Conservation (phyloP, 2,888 invertebrate species). For the Congeria kusceri region DNA sequence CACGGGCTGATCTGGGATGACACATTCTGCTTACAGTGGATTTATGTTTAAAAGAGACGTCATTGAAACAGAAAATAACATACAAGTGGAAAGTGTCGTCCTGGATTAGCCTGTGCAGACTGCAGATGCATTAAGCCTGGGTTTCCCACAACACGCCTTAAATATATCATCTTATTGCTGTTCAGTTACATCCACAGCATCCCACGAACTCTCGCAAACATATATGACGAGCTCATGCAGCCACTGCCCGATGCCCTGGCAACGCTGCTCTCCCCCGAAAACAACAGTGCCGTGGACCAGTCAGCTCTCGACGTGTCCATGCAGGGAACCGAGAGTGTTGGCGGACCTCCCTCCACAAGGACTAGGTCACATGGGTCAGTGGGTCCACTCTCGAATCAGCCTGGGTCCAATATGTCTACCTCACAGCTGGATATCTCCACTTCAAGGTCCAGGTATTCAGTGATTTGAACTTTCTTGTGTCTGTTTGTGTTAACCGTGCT, state of each 20-base stretch:
- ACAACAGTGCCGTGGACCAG: slow-evolving; percentile 53
- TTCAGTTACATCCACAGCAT: slow-evolving; percentile 73
- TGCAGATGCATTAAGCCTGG: too few species aligned
- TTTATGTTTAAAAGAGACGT: too few species aligned
- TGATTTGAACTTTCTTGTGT: not conserved
- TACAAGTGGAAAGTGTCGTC: too few species aligned
- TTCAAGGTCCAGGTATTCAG: slow-evolving; percentile 34
- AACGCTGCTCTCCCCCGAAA: slow-evolving; percentile 70
- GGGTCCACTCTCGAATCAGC: slow-evolving; percentile 50
- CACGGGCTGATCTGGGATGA: too few species aligned
- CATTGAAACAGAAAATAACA: too few species aligned
- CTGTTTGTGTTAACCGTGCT: too few species aligned
- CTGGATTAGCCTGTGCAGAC: too few species aligned
- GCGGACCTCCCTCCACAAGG: slow-evolving; percentile 51
- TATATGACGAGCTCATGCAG: slow-evolving; percentile 81
- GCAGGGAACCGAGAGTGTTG: slow-evolving; percentile 12
- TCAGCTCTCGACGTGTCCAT: slow-evolving; percentile 63
- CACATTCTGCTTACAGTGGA: too few species aligned
- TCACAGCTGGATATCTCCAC: slow-evolving; percentile 37
- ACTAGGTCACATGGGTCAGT: slow-evolving; percentile 57
- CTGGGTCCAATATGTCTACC: slow-evolving; percentile 48
- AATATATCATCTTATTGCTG: too few species aligned
- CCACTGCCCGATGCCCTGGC: slow-evolving; percentile 75
- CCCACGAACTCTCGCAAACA: slow-evolving; percentile 71
- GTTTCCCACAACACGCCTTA: too few species aligned